phyloP scores from a whole-genome alignment of 2,797 vertebrate species.

The Gouania willdenowi region DNA sequence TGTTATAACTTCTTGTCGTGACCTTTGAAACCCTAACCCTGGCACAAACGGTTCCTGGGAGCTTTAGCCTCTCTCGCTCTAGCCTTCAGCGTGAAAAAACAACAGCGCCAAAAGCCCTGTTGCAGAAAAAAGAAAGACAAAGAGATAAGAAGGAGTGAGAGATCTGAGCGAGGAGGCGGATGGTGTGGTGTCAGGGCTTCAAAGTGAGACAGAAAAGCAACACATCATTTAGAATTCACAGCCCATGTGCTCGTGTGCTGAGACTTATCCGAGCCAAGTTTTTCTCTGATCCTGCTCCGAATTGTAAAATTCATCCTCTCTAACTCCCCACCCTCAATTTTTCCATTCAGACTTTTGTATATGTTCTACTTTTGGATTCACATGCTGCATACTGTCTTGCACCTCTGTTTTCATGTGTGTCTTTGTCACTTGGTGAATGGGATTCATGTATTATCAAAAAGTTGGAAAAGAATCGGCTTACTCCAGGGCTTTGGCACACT shows the following conservation, averaged over 20 bases:
- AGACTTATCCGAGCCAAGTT: slow-evolving; percentile 58
- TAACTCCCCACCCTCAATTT: not conserved
- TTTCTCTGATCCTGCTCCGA: slow-evolving; percentile 58
- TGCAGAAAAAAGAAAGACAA: not conserved
- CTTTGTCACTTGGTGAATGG: slow-evolving; percentile 51
- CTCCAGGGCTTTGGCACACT: slow-evolving; percentile 26
- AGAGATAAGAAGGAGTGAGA: slow-evolving; percentile 20
- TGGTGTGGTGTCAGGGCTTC: slow-evolving; percentile 2
- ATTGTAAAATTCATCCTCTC: slow-evolving; percentile 42
- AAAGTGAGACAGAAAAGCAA: slow-evolving; percentile 43
- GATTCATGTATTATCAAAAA: slow-evolving; percentile 55
- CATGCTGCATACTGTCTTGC: slow-evolving; percentile 30
- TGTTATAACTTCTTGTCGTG: too few species aligned
- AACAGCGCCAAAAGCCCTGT: slow-evolving; percentile 27
- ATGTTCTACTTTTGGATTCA: slow-evolving; percentile 44
- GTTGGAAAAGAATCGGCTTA: slow-evolving; percentile 52
- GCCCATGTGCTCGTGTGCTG: slow-evolving; percentile 40
- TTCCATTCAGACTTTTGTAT: slow-evolving; percentile 28
- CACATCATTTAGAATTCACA: slow-evolving; percentile 59
- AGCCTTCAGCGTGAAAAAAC: slow-evolving; percentile 40
- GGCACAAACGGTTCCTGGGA: too few species aligned
- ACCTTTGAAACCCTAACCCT: too few species aligned
- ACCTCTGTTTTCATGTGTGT: slow-evolving; percentile 43
- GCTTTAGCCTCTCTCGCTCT: slow-evolving; percentile 22
- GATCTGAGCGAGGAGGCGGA: slow-evolving; percentile 15